Conservation (phyloP, 1,140 invertebrate species). For the Diorhabda elongata region DNA sequence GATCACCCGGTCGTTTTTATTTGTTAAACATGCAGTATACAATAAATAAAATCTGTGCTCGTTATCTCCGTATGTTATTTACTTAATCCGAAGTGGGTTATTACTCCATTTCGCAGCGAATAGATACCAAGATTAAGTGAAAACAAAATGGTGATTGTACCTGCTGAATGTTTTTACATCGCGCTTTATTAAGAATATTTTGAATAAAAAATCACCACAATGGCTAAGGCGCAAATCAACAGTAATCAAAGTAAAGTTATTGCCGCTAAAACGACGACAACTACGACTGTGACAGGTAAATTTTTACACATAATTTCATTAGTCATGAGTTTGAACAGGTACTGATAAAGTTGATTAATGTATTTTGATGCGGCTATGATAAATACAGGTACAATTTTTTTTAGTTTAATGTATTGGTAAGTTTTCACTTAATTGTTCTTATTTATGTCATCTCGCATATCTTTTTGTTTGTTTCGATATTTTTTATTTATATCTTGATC, state of each 20-base stretch:
- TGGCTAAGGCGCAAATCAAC: not conserved
- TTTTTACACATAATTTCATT: no score
- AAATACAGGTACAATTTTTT: no score
- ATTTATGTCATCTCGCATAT: no score
- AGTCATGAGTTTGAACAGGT: not conserved
- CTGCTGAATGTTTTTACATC: not conserved
- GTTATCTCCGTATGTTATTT: not conserved
- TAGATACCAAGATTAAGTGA: not conserved
- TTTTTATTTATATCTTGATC: no score
- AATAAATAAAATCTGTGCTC: not conserved
- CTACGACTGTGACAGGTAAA: constrained; percentile 6
- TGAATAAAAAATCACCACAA: not conserved
- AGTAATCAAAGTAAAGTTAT: constrained; percentile 6
- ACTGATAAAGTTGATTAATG: no score
- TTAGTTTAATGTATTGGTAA: no score
- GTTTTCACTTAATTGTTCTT: no score
- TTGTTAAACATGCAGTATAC: no score
- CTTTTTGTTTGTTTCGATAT: no score
- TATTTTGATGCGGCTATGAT: no score
- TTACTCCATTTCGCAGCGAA: not conserved
- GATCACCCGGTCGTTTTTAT: no score
- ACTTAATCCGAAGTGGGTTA: not conserved
- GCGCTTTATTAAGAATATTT: not conserved
- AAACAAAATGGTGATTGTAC: not conserved
- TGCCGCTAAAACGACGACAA: not conserved